Percentiles rank a stretch among this genome's conserved stretches.
These are phyloP conservation scores for Xanthia icteritia DNA, from an alignment of 2,888 invertebrate genomes.

Conservation along the genomic window DNA sequence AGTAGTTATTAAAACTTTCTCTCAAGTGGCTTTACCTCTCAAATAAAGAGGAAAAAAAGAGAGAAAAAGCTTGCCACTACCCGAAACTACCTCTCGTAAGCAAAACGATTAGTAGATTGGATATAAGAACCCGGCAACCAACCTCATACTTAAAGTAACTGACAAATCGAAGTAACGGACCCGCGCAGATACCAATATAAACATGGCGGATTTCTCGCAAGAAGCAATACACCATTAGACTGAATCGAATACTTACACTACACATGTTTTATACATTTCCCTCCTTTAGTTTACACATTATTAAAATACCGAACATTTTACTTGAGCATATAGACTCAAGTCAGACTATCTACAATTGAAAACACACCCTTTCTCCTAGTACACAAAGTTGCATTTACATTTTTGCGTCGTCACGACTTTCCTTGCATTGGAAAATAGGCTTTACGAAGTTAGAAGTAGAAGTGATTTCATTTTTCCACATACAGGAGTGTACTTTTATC, in stretches of 20 bases:
- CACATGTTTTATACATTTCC: slow-evolving; percentile 67
- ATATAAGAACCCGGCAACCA: background rate
- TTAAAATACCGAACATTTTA: slow-evolving; percentile 71
- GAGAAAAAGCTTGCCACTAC: background rate
- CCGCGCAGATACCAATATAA: slow-evolving; percentile 29
- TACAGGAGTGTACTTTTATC: slow-evolving; percentile 57
- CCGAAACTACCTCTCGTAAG: background rate
- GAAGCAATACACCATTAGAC: slow-evolving; percentile 55
- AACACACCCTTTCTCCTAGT: background rate
- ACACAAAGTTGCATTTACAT: slow-evolving; percentile 37
- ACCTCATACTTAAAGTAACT: slow-evolving; percentile 17
- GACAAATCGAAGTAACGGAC: slow-evolving; percentile 48
- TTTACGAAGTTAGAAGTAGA: slow-evolving; percentile 21
- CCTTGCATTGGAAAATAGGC: slow-evolving; percentile 33
- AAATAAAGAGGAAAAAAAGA: no score
- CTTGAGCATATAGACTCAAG: slow-evolving; percentile 43
- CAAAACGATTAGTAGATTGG: background rate
- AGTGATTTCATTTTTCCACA: slow-evolving; percentile 31
- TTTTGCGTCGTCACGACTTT: background rate
- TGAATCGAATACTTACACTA: slow-evolving; percentile 59
- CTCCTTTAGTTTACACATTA: slow-evolving; percentile 70
- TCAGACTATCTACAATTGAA: slow-evolving; percentile 7
- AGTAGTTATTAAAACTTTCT: background rate
- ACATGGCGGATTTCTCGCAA: slow-evolving; percentile 51
- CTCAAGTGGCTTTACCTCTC: no score